phyloP scores from a whole-genome alignment of 2,797 vertebrate genomes.

The Myripristis jacobus region DNA sequence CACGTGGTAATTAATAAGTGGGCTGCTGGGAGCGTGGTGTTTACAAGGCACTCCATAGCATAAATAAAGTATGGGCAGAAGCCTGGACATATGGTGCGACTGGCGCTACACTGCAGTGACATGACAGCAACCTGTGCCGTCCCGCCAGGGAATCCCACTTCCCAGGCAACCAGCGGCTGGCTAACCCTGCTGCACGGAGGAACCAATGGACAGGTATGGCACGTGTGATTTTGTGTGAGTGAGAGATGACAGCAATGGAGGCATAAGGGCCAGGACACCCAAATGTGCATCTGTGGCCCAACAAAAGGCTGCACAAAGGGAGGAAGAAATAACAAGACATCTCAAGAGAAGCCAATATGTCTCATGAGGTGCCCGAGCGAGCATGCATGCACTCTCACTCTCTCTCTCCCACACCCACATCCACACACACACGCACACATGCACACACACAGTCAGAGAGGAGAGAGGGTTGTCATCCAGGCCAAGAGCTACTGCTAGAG shows the following conservation, averaged over 20 bases:
- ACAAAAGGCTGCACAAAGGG: conserved; percentile 26
- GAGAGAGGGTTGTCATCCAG: conserved; percentile 60
- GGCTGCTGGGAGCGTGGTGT: conserved; percentile 84
- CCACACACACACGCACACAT: conserved; percentile 26
- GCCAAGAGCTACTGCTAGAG: conserved; percentile 65
- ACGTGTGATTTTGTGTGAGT: conserved; percentile 39
- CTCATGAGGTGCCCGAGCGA: conserved; percentile 38
- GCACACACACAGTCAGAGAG: conserved; percentile 21
- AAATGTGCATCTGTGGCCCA: conserved; percentile 30
- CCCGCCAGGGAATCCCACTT: conserved; percentile 81
- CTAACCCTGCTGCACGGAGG: conserved; percentile 52
- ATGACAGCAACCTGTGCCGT: conserved; percentile 85
- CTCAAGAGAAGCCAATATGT: conserved; percentile 47
- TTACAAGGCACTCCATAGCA: conserved; percentile 85
- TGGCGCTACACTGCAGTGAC: conserved; percentile 78
- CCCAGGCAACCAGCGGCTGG: conserved; percentile 66
- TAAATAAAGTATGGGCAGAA: conserved; percentile 84
- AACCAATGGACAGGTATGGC: conserved; percentile 58
- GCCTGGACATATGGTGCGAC: conserved; percentile 85
- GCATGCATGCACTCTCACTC: conserved; percentile 23
- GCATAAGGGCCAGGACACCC: conserved; percentile 15
- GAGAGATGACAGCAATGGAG: conserved; percentile 16
- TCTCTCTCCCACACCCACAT: conserved; percentile 23
- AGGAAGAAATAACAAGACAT: conserved; percentile 41
- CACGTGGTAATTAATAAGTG: conserved; percentile 86